Evolutionary conservation across 2,888 invertebrate species (phyloP).

Genomic region (Drosophila parthenogenetica): DNA sequence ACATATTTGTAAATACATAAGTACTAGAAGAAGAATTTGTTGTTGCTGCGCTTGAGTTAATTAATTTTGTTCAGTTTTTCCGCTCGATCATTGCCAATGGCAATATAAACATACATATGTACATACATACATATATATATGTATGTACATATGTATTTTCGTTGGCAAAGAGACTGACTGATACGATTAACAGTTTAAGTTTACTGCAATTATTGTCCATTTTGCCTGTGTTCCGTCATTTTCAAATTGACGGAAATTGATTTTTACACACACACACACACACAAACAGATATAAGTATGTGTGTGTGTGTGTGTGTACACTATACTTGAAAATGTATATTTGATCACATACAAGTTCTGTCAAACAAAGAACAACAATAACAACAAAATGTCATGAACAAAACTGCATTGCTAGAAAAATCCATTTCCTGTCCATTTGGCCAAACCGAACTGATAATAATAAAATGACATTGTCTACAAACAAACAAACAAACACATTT

Average conservation of each 20-base stretch:
- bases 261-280: constrained; percentile 30
- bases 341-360: constrained; percentile 27
- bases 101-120: constrained; percentile 5
- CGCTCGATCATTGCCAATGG: constrained; percentile 56
- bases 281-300: not conserved
- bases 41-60: constrained; percentile 35
- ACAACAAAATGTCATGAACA: constrained; percentile 2
- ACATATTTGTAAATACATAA: not conserved
- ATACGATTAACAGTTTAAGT: constrained; percentile 47
- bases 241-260: constrained; percentile 46
- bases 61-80: constrained; percentile 47
- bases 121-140: not conserved
- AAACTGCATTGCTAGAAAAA: constrained; percentile 44
- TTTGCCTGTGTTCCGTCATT: constrained; percentile 35
- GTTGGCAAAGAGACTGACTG: constrained; percentile 20
- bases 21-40: constrained; percentile 13
- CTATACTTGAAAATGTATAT: no score
- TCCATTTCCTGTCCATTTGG: constrained; percentile 58
- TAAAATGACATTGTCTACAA: constrained; percentile 4
- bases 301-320: not conserved
- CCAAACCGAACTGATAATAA: constrained; percentile 48
- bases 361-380: constrained; percentile 34
- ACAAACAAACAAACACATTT: not conserved
- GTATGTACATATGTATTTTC: not conserved
- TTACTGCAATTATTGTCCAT: constrained; percentile 50